Evolutionary conservation across 2,113 vertebrate species (phyloP).

Genomic region (Aldabrachelys gigantea): DNA sequence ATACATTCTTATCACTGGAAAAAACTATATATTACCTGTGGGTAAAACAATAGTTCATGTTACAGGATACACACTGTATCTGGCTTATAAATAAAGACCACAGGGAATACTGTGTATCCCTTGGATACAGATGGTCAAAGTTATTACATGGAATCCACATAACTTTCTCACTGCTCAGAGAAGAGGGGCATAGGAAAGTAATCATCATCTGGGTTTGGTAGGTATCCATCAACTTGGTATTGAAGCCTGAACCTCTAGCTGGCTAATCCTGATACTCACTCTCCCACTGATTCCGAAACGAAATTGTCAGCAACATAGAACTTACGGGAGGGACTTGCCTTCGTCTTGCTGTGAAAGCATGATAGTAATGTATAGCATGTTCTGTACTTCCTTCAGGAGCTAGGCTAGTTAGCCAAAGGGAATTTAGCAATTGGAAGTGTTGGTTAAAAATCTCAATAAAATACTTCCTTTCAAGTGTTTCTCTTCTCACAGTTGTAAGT

Average conservation of each 20-base stretch:
- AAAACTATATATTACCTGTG: background rate
- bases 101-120: background rate
- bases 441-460: constrained; percentile 8
- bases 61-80: background rate
- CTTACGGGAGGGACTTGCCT: background rate
- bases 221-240: background rate
- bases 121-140: background rate
- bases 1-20: background rate
- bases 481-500: constrained; percentile 25
- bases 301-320: background rate
- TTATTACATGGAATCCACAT: rapidly evolving
- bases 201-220: background rate
- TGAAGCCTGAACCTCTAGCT: background rate
- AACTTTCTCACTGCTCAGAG: rapidly evolving
- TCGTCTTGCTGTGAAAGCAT: background rate
- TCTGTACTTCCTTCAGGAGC: background rate
- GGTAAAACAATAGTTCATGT: background rate
- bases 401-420: background rate
- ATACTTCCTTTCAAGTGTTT: constrained; percentile 42
- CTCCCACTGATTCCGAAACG: rapidly evolving
- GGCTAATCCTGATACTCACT: rapidly evolving
- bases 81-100: background rate
- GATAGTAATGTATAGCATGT: background rate
- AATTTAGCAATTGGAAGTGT: constrained; percentile 6
- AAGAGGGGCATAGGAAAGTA: background rate